Percentiles rank a stretch among this genome's conserved stretches.
Conservation (phyloP, 2,113 vertebrate genomes). For the Microcebus jonahi region DNA sequence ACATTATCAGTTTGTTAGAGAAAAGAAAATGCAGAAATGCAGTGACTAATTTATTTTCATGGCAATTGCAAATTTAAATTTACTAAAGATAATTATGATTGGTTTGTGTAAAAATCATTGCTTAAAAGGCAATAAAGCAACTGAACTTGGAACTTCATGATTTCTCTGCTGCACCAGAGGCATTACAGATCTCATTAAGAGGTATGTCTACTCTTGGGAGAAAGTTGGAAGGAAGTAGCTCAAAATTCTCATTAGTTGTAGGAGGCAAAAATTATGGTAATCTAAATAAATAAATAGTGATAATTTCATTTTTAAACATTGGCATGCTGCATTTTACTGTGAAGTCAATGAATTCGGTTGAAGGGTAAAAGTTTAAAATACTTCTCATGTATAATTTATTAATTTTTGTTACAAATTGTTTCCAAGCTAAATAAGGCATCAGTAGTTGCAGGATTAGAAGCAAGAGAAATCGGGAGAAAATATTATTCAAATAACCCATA, state of each 20-base stretch:
- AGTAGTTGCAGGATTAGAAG: not conserved
- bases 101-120: not conserved
- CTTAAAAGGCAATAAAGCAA: not conserved
- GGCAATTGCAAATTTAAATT: not conserved
- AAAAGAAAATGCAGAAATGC: not conserved
- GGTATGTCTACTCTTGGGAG: not conserved
- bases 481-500: not conserved
- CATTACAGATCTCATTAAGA: conserved; percentile 19
- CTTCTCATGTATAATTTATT: not conserved
- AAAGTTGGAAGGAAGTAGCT: not conserved
- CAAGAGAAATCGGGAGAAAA: not conserved
- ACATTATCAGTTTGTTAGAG: not conserved
- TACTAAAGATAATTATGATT: not conserved
- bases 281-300: conserved; percentile 42
- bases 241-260: conserved; percentile 31
- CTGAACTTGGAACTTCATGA: not conserved
- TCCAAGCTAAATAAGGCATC: not conserved
- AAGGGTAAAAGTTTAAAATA: not conserved
- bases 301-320: conserved; percentile 54
- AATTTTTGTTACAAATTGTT: not conserved
- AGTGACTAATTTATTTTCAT: not conserved
- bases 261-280: conserved; percentile 45
- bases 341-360: not conserved
- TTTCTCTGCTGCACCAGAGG: not conserved
- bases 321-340: not conserved